Evolutionary conservation across 2,113 vertebrate species (phyloP), one percentile per base, ranked within the genome.

Genomic region (Orthochromis malagaraziensis): DNA sequence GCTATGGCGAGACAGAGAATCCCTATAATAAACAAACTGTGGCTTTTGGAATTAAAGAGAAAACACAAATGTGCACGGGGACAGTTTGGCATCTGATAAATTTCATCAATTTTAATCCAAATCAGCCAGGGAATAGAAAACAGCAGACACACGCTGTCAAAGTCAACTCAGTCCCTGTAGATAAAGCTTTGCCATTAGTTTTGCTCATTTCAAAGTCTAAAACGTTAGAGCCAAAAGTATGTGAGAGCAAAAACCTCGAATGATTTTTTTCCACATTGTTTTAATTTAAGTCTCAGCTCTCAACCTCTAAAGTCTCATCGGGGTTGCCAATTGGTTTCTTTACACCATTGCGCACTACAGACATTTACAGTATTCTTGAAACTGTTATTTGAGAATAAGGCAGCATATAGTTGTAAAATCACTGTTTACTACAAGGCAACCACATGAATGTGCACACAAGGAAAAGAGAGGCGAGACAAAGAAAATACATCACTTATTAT

Each of bases 11-110:
- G 65, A 88, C 35, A 55, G 9, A 65, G 58, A 91, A 81, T 84
- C 73, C 33, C 51, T 42, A 7, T 68, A 86, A 81, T 80, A 89
- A 88, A 88, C 81, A 87, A 79, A 87, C 31, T 49, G 26, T 49
- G 26, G 11, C 26, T 84, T 89, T 87, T 60, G 38, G 31, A 89
- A 86, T 84, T 53, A 77, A 86, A 81, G 17, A 79, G n/a, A 58
- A 81, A 84, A 85, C 45, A 54, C 82, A 65, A 38, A 38, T 70
- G 16, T 65, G 35, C 9, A 53, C 5, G 1, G 54, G 33, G 12
- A 75, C 14, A 75, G 3, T 81, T 81, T 84, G 49, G n/a, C 81
- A 79, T 73, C 24, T 47, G 29, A 19, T 47, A 73, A 82, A 82
- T 84, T 26, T 13, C 19, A 40, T 54, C 6, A 4, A 26, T 33